Percentiles rank a stretch among this genome's conserved stretches.
phyloP scores from a whole-genome alignment of 2,113 vertebrate genomes.

The Cinclus mexicanus region DNA sequence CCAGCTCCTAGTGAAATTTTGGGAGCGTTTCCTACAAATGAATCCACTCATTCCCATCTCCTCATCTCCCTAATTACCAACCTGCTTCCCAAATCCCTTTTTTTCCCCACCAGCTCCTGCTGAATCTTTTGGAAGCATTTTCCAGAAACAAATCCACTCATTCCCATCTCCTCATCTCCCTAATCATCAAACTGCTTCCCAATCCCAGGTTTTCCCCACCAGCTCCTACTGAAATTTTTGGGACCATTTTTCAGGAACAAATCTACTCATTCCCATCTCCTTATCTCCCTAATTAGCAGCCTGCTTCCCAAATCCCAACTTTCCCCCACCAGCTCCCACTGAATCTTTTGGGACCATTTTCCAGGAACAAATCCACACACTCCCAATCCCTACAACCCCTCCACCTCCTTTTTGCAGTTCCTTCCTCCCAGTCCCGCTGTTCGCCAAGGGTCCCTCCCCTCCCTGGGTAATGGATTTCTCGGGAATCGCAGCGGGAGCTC shows the following conservation, averaged over 20 bases:
- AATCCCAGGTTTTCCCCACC: rapidly evolving
- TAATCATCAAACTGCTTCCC: neutral
- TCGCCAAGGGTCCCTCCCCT: neutral
- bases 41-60: neutral
- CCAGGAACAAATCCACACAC: neutral
- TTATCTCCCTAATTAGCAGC: neutral
- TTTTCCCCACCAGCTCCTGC: rapidly evolving
- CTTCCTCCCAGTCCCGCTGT: neutral
- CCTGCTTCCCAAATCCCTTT: neutral
- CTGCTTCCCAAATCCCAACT: neutral
- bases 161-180: neutral
- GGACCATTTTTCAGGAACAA: neutral
- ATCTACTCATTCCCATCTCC: neutral
- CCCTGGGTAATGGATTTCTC: neutral
- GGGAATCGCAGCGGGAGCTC: constrained; percentile 1
- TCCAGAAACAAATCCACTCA: neutral
- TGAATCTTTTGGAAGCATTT: rapidly evolving
- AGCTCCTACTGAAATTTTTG: rapidly evolving
- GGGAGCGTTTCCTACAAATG: neutral
- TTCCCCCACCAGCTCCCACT: neutral
- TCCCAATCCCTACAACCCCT: neutral
- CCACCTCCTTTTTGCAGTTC: neutral
- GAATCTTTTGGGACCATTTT: neutral
- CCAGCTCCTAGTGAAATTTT: neutral
- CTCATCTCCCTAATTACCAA: neutral